Percentiles rank a stretch among this genome's conserved stretches.
Conservation (phyloP, 2,113 vertebrate genomes). For the Hypomesus transpacificus region DNA sequence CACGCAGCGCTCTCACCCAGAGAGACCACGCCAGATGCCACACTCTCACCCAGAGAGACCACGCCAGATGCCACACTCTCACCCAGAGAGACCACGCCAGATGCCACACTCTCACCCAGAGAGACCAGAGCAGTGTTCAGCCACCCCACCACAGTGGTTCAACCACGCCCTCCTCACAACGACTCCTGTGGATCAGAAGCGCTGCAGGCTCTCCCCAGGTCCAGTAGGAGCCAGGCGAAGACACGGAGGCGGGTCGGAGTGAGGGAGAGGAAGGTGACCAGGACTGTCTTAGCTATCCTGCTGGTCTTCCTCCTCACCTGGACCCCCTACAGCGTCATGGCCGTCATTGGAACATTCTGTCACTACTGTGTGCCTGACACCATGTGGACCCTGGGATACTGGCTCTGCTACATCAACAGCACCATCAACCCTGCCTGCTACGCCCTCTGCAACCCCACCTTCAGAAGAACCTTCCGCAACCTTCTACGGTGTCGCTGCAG, state of each 20-base stretch:
- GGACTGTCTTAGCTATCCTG: constrained; percentile 89
- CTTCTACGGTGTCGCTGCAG: constrained; percentile 85
- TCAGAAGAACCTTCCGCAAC: constrained; percentile 91
- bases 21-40: constrained; percentile 39
- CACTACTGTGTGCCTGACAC: constrained; percentile 75
- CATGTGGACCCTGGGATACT: constrained; percentile 84
- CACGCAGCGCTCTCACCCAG: constrained; percentile 5
- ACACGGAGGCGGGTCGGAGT: constrained; percentile 79
- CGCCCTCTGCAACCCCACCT: constrained; percentile 88
- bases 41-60: constrained; percentile 48
- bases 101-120: constrained; percentile 27
- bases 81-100: constrained; percentile 73
- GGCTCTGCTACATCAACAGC: constrained; percentile 95
- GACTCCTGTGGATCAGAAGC: constrained; percentile 33
- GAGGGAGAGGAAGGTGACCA: constrained; percentile 88
- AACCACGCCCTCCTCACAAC: constrained; percentile 59
- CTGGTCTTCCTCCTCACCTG: constrained; percentile 91
- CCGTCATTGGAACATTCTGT: constrained; percentile 88
- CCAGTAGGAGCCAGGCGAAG: constrained; percentile 78
- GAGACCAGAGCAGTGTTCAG: constrained; percentile 65
- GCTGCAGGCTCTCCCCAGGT: constrained; percentile 52
- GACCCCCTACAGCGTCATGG: constrained; percentile 91
- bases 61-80: background rate
- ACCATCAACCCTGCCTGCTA: constrained; percentile 93
- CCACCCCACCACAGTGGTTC: constrained; percentile 70